Conservation (phyloP, 2,797 vertebrate genomes). For the Mionectes olivaceus region DNA sequence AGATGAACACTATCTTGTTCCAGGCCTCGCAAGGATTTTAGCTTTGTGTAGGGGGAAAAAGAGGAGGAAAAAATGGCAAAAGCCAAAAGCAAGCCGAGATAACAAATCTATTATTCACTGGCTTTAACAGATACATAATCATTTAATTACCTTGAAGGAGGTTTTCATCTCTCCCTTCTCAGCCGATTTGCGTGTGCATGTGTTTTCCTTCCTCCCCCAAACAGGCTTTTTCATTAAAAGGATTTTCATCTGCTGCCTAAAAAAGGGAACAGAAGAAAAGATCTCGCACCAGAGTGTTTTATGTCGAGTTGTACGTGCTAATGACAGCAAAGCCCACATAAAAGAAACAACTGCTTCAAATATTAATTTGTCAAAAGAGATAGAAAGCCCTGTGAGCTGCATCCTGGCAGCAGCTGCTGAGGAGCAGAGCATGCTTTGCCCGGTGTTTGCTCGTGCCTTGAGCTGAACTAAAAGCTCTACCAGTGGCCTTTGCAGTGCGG, state of each 20-base stretch:
- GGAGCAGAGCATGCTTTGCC: background rate
- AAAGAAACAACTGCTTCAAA: conserved; percentile 62
- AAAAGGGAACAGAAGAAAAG: conserved; percentile 35
- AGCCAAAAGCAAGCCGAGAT: conserved; percentile 46
- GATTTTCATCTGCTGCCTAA: conserved; percentile 44
- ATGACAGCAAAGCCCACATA: conserved; percentile 55
- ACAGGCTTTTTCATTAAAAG: conserved; percentile 61
- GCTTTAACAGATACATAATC: conserved; percentile 66
- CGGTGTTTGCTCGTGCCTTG: accelerated
- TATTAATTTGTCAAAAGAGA: conserved; percentile 14
- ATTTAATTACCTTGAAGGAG: conserved; percentile 75
- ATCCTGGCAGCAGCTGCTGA: background rate
- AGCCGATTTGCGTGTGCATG: background rate
- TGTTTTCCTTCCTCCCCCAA: conserved; percentile 43
- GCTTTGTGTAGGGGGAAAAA: background rate
- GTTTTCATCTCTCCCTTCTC: conserved; percentile 63
- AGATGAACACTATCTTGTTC: conserved; percentile 51
- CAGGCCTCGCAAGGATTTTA: conserved; percentile 10
- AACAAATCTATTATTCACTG: conserved; percentile 52
- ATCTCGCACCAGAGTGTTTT: conserved; percentile 1
- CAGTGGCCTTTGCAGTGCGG: background rate
- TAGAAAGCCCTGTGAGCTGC: background rate
- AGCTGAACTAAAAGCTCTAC: background rate
- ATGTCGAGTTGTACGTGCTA: conserved; percentile 43
- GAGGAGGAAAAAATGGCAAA: background rate